Evolutionary conservation across 2,888 invertebrate species (phyloP).

Genomic region (Galeopsomyia nigrocyanea): DNA sequence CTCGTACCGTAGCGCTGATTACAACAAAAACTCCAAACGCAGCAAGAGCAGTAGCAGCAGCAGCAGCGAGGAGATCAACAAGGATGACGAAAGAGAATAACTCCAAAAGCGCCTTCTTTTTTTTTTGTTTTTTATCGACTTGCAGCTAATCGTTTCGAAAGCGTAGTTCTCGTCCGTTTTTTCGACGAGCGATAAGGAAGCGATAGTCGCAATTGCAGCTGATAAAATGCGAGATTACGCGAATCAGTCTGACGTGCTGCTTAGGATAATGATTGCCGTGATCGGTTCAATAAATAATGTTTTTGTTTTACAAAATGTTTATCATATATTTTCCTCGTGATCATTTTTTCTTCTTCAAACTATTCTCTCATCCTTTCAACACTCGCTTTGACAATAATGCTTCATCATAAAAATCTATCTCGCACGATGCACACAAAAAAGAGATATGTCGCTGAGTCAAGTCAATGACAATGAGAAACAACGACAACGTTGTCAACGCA

Average conservation of each 20-base stretch:
- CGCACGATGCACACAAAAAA: constrained; percentile 32
- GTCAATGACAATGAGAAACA: constrained; percentile 31
- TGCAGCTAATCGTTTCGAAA: not conserved
- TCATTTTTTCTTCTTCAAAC: not conserved
- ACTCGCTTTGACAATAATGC: not conserved
- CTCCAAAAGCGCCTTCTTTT: not conserved
- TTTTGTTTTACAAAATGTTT: constrained; percentile 36
- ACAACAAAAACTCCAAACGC: constrained; percentile 47
- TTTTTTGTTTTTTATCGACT: not conserved
- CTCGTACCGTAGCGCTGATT: constrained; percentile 41
- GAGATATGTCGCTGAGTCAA: constrained; percentile 37
- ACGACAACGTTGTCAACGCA: constrained; percentile 8
- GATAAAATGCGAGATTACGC: not conserved
- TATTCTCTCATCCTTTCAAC: not conserved
- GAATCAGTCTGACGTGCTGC: no score
- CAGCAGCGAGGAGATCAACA: not conserved
- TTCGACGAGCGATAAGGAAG: not conserved
- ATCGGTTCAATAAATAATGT: constrained; percentile 31
- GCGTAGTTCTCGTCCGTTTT: constrained; percentile 11
- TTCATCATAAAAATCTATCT: constrained; percentile 38
- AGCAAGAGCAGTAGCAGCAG: constrained; percentile 46
- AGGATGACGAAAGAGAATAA: constrained; percentile 42
- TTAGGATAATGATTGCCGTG: constrained; percentile 14
- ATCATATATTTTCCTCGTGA: not conserved
- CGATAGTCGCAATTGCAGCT: not conserved